Evolutionary conservation across 2,797 vertebrate genomes (phyloP), one percentile per base, ranked within the genome.

Genomic region (Oreonectes daqikongensis): DNA sequence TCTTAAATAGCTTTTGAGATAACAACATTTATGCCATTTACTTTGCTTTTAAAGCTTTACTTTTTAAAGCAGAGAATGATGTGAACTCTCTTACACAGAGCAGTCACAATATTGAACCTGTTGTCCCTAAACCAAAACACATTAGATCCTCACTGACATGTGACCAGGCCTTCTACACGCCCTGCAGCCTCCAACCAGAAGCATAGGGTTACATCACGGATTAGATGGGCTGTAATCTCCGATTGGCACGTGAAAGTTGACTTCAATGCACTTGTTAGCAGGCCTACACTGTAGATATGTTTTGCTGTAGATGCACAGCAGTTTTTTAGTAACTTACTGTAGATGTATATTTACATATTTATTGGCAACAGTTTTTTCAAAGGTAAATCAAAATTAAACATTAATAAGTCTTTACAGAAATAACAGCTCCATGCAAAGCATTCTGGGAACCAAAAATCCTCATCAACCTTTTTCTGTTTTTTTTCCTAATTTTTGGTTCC

Each of bases 201-300:
- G 15, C 35, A 61, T 26, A 14, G 17, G 8, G 65, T 80, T 83
- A 82, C 69, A 52, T 80, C 80, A 85, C 32, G 22, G 78, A 71
- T 83, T 59, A 82, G 42, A 9, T 63, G 71, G 24, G 64, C 66
- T 70, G 44, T 65, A 79, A 78, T 79, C 64, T 61, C 46, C 61
- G 65, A 75, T 64, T 78, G 55, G 42, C 26, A 59, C 53, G 30
- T 72, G 46, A 52, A 48, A 69, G 22, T 59, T 73, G 40, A 59
- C 4, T 59, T 55, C n/a, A 69, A 15, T 81, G 17, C 18, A 44
- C 28, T 66, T 22, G 2, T 50, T 59, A 24, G 32, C 32, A 32
- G 6, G 24, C 18, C 60, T 22, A 17, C n/a, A n/a, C n/a, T n/a
- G n/a, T n/a, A n/a, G n/a, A n/a, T n/a, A n/a, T n/a, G n/a, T n/a